These are phyloP conservation scores for Notolepis coatsorum DNA, from an alignment of 2,797 vertebrate species.

Conservation along the genomic window DNA sequence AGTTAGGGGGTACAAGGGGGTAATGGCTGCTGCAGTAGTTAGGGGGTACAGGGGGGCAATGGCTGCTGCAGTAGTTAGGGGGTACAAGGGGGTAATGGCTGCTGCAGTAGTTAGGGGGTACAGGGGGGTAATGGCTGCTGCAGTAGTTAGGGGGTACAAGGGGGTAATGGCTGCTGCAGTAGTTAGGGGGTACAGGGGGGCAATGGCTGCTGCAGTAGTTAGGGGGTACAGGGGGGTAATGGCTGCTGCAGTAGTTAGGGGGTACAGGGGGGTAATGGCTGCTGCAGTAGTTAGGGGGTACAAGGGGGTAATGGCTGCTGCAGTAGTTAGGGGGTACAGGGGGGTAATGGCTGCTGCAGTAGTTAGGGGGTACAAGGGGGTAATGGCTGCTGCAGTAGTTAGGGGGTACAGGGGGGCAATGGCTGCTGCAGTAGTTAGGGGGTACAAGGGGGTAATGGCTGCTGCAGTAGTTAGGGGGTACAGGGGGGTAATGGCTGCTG, in stretches of 20 bases:
- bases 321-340: no score
- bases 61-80: constrained; percentile 87
- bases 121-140: no score
- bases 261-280: no score
- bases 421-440: constrained; percentile 87
- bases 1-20: constrained; percentile 88
- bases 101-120: constrained; percentile 84
- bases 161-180: constrained; percentile 89
- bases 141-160: constrained; percentile 87
- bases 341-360: no score
- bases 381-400: constrained; percentile 89
- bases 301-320: constrained; percentile 89
- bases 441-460: constrained; percentile 90
- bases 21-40: constrained; percentile 89
- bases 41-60: no score
- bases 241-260: constrained; percentile 86
- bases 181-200: no score
- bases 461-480: constrained; percentile 85
- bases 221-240: constrained; percentile 89
- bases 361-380: constrained; percentile 88
- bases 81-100: constrained; percentile 90
- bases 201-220: no score
- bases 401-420: no score
- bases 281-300: constrained; percentile 88
- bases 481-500: constrained; percentile 83